Evolutionary conservation across 2,888 invertebrate species (phyloP).

Genomic region (Archips xylosteana): DNA sequence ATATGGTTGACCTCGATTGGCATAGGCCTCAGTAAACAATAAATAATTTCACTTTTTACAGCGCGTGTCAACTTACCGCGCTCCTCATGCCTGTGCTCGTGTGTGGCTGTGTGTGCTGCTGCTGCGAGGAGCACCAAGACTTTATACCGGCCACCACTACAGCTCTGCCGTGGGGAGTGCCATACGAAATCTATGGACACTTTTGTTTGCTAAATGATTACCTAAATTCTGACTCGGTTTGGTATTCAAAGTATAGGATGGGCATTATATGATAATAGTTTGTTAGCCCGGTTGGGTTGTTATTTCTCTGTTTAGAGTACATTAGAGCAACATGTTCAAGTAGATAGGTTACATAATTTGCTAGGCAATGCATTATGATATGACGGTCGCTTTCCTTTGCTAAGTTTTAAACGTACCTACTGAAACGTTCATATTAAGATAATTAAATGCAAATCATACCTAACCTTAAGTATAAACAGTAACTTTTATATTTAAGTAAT

Average conservation of each 20-base stretch:
- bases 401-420: too few species aligned
- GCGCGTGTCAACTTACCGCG: slow-evolving; percentile 71
- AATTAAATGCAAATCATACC: too few species aligned
- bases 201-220: slow-evolving; percentile 45
- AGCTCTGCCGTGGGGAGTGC: slow-evolving; percentile 50
- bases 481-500: too few species aligned
- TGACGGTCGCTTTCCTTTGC: too few species aligned
- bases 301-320: slow-evolving; percentile 4
- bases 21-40: slow-evolving; percentile 51
- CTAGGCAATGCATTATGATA: background rate
- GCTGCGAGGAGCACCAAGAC: slow-evolving; percentile 54
- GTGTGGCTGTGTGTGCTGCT: slow-evolving; percentile 65
- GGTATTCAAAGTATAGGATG: background rate
- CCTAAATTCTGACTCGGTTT: slow-evolving; percentile 43
- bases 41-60: slow-evolving; percentile 53
- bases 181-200: slow-evolving; percentile 31
- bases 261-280: slow-evolving; percentile 1
- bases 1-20: slow-evolving; percentile 45
- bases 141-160: slow-evolving; percentile 78
- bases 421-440: too few species aligned
- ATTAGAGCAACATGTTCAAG: background rate
- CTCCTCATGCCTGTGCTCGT: slow-evolving; percentile 71
- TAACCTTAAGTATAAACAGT: too few species aligned
- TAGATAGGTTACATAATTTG: background rate
- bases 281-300: background rate